Percentiles rank a stretch among this genome's conserved stretches.
phyloP scores from a whole-genome alignment of 2,113 vertebrate species.

The Apteryx mantelli region DNA sequence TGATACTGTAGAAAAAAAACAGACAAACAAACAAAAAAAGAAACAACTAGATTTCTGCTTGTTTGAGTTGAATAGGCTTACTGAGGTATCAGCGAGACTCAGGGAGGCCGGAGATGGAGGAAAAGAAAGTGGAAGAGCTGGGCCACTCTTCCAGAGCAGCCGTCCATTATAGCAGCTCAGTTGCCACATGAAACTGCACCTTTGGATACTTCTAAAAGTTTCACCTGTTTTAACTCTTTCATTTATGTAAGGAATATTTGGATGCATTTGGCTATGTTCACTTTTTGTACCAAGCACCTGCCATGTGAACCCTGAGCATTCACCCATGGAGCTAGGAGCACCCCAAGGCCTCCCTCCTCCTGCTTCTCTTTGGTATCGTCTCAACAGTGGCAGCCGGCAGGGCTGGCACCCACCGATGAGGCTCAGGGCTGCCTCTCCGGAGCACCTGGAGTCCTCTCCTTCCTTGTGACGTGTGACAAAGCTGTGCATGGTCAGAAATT shows the following conservation, averaged over 20 bases:
- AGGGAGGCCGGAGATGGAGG: background rate
- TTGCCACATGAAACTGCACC: background rate
- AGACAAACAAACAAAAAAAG: background rate
- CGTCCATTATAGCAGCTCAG: background rate
- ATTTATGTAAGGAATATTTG: background rate
- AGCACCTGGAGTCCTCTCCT: background rate
- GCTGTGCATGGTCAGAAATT: background rate
- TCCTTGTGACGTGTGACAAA: background rate
- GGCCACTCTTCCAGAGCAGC: background rate
- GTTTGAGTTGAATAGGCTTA: background rate
- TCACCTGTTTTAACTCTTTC: background rate
- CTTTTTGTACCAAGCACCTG: background rate
- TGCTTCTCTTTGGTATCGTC: rapidly evolving
- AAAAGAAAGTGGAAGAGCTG: background rate
- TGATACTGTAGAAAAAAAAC: background rate
- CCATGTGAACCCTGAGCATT: background rate
- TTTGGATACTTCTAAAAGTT: background rate
- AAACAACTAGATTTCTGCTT: background rate
- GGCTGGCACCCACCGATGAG: background rate
- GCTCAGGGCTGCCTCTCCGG: rapidly evolving
- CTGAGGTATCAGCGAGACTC: rapidly evolving
- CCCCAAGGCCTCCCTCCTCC: background rate
- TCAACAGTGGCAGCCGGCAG: background rate
- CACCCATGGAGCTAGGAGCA: background rate
- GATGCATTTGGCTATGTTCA: background rate